phyloP scores from a whole-genome alignment of 2,113 vertebrate species.

The Dendropsophus ebraccatus region DNA sequence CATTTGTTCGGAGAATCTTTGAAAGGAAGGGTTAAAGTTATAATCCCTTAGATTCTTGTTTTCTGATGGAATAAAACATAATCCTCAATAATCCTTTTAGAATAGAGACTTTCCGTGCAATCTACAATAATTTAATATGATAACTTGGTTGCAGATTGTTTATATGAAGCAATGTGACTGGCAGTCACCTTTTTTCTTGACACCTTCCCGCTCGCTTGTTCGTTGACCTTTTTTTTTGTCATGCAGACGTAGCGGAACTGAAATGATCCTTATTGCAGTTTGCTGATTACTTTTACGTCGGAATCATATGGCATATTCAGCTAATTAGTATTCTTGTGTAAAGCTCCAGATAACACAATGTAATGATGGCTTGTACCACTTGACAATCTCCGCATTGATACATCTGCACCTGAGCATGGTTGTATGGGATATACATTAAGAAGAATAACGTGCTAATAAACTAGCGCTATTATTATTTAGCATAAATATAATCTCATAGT shows the following conservation, averaged over 20 bases:
- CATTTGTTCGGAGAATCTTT: neutral
- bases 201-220: neutral
- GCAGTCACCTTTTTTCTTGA: neutral
- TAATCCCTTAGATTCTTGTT: slow-evolving; percentile 34
- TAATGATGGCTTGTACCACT: neutral
- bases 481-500: slow-evolving; percentile 6
- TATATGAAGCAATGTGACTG: neutral
- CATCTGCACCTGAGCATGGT: neutral
- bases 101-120: slow-evolving; percentile 36
- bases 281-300: neutral
- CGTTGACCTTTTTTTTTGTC: neutral
- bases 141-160: slow-evolving; percentile 35
- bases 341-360: neutral
- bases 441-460: neutral
- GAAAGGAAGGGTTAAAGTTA: slow-evolving; percentile 1
- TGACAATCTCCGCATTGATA: neutral
- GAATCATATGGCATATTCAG: neutral
- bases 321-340: neutral
- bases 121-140: slow-evolving; percentile 38
- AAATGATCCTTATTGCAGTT: neutral
- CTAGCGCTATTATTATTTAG: neutral
- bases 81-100: slow-evolving; percentile 60
- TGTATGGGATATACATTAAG: neutral
- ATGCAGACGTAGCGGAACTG: neutral
- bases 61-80: slow-evolving; percentile 23